Evolutionary conservation across 2,113 vertebrate genomes (phyloP).

Genomic region (Tursiops truncatus): DNA sequence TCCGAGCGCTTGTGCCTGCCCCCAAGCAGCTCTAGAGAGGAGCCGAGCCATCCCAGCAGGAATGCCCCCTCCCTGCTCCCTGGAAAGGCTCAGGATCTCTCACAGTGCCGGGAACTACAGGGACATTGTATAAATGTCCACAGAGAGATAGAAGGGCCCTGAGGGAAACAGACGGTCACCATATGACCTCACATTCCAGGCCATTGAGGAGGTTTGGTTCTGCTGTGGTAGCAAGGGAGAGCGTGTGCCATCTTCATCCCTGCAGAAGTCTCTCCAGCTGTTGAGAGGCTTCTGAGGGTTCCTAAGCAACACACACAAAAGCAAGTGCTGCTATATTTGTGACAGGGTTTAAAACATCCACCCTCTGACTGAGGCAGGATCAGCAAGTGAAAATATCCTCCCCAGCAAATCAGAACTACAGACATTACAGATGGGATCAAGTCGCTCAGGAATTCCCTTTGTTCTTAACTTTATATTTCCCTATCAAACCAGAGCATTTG

Average conservation of each 20-base stretch:
- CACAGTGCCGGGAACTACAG: not conserved
- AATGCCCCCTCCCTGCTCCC: not conserved
- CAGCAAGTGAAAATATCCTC: not conserved
- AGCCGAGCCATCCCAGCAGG: rapidly evolving
- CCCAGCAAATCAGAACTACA: not conserved
- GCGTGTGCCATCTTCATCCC: not conserved
- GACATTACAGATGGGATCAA: not conserved
- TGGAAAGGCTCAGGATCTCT: not conserved
- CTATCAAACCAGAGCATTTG: not conserved
- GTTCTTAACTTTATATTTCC: not conserved
- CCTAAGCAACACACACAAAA: not conserved
- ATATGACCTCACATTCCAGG: rapidly evolving
- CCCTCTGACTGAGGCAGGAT: not conserved
- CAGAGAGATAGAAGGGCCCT: not conserved
- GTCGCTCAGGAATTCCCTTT: not conserved
- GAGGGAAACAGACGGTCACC: not conserved
- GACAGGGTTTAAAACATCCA: not conserved
- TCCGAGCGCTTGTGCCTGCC: not conserved
- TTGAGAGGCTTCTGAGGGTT: not conserved
- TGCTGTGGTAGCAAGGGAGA: not conserved
- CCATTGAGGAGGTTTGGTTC: not conserved
- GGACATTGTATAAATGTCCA: not conserved
- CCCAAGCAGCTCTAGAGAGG: not conserved
- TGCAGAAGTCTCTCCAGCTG: rapidly evolving
- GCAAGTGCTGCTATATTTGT: not conserved